A percentile compares a stretch with the other conserved stretches of the same genome.
These are phyloP conservation scores for Saccopteryx bilineata DNA, from an alignment of 2,113 vertebrate genomes.

Conservation along the genomic window DNA sequence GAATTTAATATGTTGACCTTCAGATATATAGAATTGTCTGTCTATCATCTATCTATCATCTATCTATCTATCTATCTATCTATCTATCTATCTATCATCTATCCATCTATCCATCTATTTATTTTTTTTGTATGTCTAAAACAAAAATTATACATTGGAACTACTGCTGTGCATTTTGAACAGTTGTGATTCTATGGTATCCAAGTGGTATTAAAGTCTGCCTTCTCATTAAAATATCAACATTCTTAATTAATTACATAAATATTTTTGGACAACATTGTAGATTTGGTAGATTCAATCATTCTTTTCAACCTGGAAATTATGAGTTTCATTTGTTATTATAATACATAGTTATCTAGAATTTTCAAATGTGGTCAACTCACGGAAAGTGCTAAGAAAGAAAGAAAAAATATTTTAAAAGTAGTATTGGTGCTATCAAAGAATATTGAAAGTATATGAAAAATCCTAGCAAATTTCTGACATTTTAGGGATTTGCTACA, in stretches of 20 bases:
- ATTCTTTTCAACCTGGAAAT: slow-evolving; percentile 36
- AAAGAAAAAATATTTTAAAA: not conserved
- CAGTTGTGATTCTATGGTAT: not conserved
- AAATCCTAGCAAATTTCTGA: slow-evolving; percentile 49
- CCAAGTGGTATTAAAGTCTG: not conserved
- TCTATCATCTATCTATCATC: not conserved
- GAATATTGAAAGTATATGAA: not conserved
- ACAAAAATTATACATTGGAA: not conserved
- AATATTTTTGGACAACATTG: not conserved
- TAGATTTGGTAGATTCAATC: not conserved
- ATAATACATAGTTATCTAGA: not conserved
- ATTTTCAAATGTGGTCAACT: not conserved
- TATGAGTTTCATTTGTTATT: not conserved
- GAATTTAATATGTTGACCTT: not conserved
- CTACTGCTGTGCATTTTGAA: not conserved
- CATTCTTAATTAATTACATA: not conserved
- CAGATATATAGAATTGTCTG: not conserved
- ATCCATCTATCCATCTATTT: no score
- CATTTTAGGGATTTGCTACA: not conserved
- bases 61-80: not conserved
- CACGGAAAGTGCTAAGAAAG: not conserved
- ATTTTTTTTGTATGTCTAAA: not conserved
- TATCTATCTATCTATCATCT: not conserved
- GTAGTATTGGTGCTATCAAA: not conserved
- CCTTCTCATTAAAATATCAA: not conserved